Evolutionary conservation across 2,113 vertebrate species (phyloP).

Genomic region (Dascyllus trimaculatus): DNA sequence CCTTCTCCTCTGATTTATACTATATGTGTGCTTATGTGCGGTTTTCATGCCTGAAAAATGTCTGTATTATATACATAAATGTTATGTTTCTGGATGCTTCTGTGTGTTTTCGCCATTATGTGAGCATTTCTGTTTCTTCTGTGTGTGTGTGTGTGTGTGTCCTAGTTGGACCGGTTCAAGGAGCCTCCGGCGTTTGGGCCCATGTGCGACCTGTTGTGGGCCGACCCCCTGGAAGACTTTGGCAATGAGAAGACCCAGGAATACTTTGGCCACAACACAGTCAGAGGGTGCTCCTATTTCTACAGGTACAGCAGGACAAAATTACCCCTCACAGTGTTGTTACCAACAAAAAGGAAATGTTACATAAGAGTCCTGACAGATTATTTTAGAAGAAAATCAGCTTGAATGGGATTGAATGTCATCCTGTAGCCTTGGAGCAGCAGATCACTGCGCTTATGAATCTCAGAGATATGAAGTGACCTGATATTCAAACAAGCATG

Average conservation of each 20-base stretch:
- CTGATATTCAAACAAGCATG: slow-evolving; percentile 15
- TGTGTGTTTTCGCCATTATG: neutral
- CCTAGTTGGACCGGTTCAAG: slow-evolving; percentile 88
- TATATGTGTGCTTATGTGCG: slow-evolving; percentile 8
- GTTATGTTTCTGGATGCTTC: neutral
- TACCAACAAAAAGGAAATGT: neutral
- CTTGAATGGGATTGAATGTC: slow-evolving; percentile 12
- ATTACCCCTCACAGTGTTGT: neutral
- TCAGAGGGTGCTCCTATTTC: slow-evolving; percentile 89
- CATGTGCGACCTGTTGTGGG: slow-evolving; percentile 89
- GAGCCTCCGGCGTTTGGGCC: slow-evolving; percentile 89
- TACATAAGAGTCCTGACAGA: slow-evolving; percentile 14
- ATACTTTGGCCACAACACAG: slow-evolving; percentile 88
- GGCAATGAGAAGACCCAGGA: slow-evolving; percentile 90
- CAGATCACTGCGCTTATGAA: slow-evolving; percentile 3
- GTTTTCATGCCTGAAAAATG: neutral
- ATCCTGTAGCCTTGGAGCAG: neutral
- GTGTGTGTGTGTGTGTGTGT: slow-evolving; percentile 30
- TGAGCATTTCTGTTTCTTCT: slow-evolving; percentile 20
- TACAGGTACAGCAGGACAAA: slow-evolving; percentile 82
- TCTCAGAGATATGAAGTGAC: slow-evolving; percentile 20
- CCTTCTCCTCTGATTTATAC: slow-evolving; percentile 38
- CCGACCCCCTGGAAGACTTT: slow-evolving; percentile 89
- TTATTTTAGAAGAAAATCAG: slow-evolving; percentile 15
- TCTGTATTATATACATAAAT: neutral